Evolutionary conservation across 2,888 invertebrate genomes (phyloP).

Genomic region (Trichopoda pennipes): DNA sequence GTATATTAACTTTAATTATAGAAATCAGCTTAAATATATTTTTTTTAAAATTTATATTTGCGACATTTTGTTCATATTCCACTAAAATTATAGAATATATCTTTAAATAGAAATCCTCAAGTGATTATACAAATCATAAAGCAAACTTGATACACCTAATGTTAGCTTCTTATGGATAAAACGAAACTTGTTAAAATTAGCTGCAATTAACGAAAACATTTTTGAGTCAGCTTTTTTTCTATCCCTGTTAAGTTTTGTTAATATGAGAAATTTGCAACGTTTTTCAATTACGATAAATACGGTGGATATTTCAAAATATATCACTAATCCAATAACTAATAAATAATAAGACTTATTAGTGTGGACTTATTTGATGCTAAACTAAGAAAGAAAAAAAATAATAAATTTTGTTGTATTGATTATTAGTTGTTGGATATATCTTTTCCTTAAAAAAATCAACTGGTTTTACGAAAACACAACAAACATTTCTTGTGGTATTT

Average conservation of each 20-base stretch:
- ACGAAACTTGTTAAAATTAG: constrained; percentile 25
- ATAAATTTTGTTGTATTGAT: no score
- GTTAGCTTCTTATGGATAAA: constrained; percentile 3
- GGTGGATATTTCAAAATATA: constrained; percentile 59
- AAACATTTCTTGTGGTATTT: constrained; percentile 6
- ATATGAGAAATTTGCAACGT: constrained; percentile 53
- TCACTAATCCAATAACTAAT: constrained; percentile 60
- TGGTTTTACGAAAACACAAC: constrained; percentile 21
- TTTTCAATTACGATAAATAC: constrained; percentile 61
- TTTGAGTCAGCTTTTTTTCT: background rate
- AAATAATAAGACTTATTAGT: constrained; percentile 56
- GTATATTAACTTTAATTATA: no score
- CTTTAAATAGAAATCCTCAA: no score
- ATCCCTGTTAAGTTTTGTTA: constrained; percentile 10
- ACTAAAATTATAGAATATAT: no score
- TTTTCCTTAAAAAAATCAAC: constrained; percentile 53
- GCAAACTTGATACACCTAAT: background rate
- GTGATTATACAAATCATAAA: background rate
- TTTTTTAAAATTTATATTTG: no score
- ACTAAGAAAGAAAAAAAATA: constrained; percentile 2
- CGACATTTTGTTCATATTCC: no score
- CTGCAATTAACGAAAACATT: constrained; percentile 29
- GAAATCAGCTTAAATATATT: no score
- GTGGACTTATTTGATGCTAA: constrained; percentile 56
- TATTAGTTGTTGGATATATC: background rate